Percentiles rank a stretch among this genome's conserved stretches.
Conservation (phyloP, 2,888 invertebrate genomes). For the Andrena dorsata region DNA sequence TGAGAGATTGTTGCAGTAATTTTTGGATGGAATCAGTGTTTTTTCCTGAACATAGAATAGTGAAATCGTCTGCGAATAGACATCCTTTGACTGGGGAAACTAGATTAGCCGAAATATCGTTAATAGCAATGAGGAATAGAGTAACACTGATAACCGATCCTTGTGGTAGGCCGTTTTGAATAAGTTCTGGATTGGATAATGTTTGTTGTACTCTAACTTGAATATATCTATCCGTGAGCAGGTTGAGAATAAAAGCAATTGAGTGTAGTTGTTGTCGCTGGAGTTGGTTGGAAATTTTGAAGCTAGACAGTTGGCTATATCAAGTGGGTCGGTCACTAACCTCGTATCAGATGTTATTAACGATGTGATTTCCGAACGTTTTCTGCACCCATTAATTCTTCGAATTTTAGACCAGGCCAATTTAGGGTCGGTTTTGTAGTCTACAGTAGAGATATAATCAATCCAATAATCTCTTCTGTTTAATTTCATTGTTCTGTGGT, state of each 20-base stretch:
- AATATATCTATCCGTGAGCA: background rate
- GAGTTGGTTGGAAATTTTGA: background rate
- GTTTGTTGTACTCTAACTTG: background rate
- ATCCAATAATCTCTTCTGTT: background rate
- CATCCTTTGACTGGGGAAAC: background rate
- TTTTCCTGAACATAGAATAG: background rate
- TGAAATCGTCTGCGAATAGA: slow-evolving; percentile 15
- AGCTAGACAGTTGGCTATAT: slow-evolving; percentile 8
- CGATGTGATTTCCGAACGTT: background rate
- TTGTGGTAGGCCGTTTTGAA: slow-evolving; percentile 14
- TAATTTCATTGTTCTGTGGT: background rate
- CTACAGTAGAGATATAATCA: background rate
- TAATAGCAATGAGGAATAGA: slow-evolving; percentile 14
- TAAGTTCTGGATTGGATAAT: background rate
- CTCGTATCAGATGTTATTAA: background rate
- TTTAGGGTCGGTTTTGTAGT: background rate
- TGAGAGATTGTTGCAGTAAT: background rate
- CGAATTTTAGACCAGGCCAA: background rate
- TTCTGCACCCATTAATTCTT: background rate
- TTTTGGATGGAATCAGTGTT: background rate
- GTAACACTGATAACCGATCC: slow-evolving; percentile 7
- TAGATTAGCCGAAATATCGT: background rate
- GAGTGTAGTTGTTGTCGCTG: background rate
- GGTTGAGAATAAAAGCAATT: background rate
- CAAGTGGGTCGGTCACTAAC: background rate